These are phyloP conservation scores for Somateria mollissima DNA, from an alignment of 2,797 vertebrate species.

Conservation along the genomic window DNA sequence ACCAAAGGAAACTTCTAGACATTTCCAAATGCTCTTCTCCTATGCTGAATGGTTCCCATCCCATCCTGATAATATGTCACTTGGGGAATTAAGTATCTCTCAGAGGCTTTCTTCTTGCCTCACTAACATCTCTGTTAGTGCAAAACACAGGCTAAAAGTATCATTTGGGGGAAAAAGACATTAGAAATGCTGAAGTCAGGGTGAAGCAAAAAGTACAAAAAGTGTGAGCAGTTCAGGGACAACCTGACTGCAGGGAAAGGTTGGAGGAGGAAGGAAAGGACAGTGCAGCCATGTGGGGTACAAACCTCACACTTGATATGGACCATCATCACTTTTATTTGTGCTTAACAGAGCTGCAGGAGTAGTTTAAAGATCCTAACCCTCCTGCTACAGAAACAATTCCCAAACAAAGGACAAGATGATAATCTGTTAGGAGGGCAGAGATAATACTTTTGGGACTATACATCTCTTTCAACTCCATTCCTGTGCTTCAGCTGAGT, in stretches of 20 bases:
- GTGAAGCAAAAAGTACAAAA: neutral
- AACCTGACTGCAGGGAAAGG: neutral
- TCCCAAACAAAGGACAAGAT: neutral
- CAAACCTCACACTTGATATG: neutral
- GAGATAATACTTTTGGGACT: neutral
- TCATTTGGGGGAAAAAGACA: neutral
- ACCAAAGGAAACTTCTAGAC: slow-evolving; percentile 33
- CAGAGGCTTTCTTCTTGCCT: neutral
- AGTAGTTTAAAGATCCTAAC: neutral
- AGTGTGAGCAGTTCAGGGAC: neutral
- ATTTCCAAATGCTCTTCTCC: neutral
- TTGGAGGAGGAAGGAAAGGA: neutral
- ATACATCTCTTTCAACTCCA: neutral
- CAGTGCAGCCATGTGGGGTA: rapidly evolving
- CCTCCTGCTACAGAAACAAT: neutral
- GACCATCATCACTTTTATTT: rapidly evolving
- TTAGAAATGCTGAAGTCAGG: neutral
- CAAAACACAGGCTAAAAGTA: neutral
- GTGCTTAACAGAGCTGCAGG: neutral
- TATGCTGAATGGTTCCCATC: neutral
- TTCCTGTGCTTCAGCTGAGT: neutral
- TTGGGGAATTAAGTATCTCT: neutral
- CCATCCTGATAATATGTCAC: neutral
- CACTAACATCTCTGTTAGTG: neutral
- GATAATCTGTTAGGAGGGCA: neutral